Evolutionary conservation across 2,888 invertebrate genomes (phyloP), one percentile per base, ranked within the genome.

Genomic region (Drosophila neonasuta): DNA sequence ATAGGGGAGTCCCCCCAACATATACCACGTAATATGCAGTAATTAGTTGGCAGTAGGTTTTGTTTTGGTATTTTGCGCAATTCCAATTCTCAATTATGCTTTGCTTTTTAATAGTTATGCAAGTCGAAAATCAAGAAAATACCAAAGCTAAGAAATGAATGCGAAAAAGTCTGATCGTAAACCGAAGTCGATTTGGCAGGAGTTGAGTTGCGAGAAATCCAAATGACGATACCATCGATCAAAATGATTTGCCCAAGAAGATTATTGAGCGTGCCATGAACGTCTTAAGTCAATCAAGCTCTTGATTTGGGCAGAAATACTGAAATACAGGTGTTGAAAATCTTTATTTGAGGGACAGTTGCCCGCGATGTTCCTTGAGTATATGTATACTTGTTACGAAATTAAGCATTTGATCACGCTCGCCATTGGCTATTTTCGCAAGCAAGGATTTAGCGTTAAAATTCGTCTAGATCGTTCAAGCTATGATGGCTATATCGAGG

Each of bases 401-500:
- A 17, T 17, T 17, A 17, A 17, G 17, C 17, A 17, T 17, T 17
- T 17, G 17, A 17, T 17, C 17, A 17, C 17, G 17, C 3, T 17
- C 17, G 2, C 2, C 3, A 17, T 17, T 17, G 17, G 17, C 17
- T 17, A 17, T 17, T 17, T 17, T 17, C 3, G 17, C 17, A 3
- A 17, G 17, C 17, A 0, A 17, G 17, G 3, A 17, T 17, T 17
- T 17, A 17, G 17, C 17, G 17, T 17, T 17, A 17, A 17, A 17
- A 17, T 17, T 11, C 97, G 97, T 90, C 92, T 98, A 34, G 93
- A 95, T 0, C 93, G 94, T 10, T 92, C 94, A 0, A 93, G 95
- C 88, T 98, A 97, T 92, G 94, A 96, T 79, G 99, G 98, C 0
- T 99, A 97, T 91, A 99, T 99, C 57, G 99, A 99, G 90, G 98